These are phyloP conservation scores for Empidonax alnorum DNA, from an alignment of 2,113 vertebrate species.

Conservation along the genomic window DNA sequence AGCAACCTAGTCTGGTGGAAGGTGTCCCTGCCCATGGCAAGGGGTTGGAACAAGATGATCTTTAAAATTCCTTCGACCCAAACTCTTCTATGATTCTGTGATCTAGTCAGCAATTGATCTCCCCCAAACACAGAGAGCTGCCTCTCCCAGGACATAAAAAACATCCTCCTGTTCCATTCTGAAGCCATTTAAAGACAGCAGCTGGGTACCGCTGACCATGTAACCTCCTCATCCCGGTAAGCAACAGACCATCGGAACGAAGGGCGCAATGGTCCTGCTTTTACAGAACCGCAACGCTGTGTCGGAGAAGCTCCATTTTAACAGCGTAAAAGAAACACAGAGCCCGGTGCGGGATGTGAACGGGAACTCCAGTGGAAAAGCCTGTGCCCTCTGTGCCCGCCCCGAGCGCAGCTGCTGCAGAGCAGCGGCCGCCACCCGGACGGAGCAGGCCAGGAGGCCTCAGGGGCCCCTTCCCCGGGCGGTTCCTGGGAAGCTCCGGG, in stretches of 20 bases:
- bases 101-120: neutral
- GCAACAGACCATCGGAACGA: fast-evolving
- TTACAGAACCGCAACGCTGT: fast-evolving
- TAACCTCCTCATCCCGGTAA: fast-evolving
- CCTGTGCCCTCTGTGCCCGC: neutral
- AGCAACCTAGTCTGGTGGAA: neutral
- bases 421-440: fast-evolving
- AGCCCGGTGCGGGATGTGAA: fast-evolving
- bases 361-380: neutral
- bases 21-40: too few species aligned
- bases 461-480: too few species aligned
- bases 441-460: fast-evolving
- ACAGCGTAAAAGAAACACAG: neutral
- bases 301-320: fast-evolving
- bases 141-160: neutral
- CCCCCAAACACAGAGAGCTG: neutral
- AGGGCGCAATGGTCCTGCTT: fast-evolving
- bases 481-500: neutral
- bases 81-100: neutral
- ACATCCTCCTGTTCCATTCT: neutral
- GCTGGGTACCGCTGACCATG: fast-evolving
- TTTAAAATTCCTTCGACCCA: neutral
- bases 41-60: neutral
- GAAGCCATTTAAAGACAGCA: neutral
- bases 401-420: too few species aligned